Evolutionary conservation across 2,888 invertebrate species (phyloP), one percentile per base, ranked within the genome.

Genomic region (Carterocephalus palaemon): DNA sequence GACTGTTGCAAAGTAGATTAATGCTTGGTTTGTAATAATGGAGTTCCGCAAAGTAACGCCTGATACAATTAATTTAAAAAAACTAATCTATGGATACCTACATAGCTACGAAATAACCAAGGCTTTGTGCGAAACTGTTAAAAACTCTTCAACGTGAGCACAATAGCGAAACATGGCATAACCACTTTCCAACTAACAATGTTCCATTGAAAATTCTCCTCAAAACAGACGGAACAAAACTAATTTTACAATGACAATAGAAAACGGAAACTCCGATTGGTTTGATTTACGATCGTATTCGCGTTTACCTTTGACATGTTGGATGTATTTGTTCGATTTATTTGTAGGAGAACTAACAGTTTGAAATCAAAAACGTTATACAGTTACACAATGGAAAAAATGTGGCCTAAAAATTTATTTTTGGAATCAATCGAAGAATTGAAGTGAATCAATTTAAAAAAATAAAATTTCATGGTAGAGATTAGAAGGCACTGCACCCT

Each of bases 81-180:
- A n/a, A n/a, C n/a, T n/a, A n/a, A n/a, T n/a, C n/a, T n/a, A n/a
- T n/a, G n/a, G n/a, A n/a, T n/a, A n/a, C n/a, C n/a, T n/a, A n/a
- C n/a, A n/a, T n/a, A n/a, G n/a, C n/a, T n/a, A n/a, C n/a, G n/a
- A n/a, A n/a, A n/a, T n/a, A n/a, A 49, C 51, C 47, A 47, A 51
- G 36, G 41, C 46, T 45, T 45, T 17, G 24, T 31, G 37, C 37
- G 37, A 37, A 40, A 31, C 32, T 7, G 24, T 32, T 46, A 38
- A 38, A 46, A 46, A 46, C 38, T 45, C 31, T 23, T 31, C 24
- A 47, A 53, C 47, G 50, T 49, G 52, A 47, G 43, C 53, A 39
- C 49, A 55, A 46, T 32, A 46, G 26, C 22, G 24, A 46, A 32
- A 46, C 32, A 31, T 24, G 38, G 26, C 16, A 20, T 19, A 32